Percentiles rank a stretch among this genome's conserved stretches.
Conservation (phyloP, 2,888 invertebrate genomes). For the Scotopteryx bipunctaria region DNA sequence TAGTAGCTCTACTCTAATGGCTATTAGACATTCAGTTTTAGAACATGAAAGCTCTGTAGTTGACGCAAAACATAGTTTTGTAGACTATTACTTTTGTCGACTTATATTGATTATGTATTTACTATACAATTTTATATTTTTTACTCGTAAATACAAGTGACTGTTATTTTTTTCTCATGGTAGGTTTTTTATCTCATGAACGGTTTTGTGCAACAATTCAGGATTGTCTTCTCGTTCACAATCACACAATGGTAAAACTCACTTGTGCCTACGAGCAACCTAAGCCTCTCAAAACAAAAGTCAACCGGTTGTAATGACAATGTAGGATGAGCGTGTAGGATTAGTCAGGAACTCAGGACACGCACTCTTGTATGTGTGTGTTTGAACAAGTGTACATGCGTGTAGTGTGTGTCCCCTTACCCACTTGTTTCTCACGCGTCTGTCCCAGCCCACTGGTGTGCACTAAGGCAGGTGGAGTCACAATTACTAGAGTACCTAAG, state of each 20-base stretch:
- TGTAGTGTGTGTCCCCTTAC: constrained; percentile 43
- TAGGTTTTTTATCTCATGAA: too few species aligned
- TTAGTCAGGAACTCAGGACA: constrained; percentile 25
- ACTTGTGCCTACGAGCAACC: not conserved
- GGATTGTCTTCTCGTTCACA: too few species aligned
- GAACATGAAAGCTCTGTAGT: not conserved
- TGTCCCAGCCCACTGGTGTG: constrained; percentile 46
- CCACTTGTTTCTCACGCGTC: constrained; percentile 48
- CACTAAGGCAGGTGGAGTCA: constrained; percentile 59
- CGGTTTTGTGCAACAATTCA: too few species aligned
- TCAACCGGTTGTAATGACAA: constrained; percentile 25
- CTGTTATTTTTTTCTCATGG: too few species aligned
- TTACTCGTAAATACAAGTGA: too few species aligned
- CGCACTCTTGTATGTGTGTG: constrained; percentile 22
- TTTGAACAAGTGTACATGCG: constrained; percentile 22
- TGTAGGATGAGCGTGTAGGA: constrained; percentile 25
- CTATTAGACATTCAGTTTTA: not conserved
- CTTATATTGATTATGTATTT: too few species aligned
- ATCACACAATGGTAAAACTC: too few species aligned
- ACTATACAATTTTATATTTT: too few species aligned
- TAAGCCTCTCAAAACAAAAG: constrained; percentile 18
- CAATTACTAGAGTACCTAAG: constrained; percentile 63
- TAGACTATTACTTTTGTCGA: too few species aligned
- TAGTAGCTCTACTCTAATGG: not conserved
- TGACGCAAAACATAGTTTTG: too few species aligned